These are phyloP conservation scores for Pygoscelis adeliae DNA, from an alignment of 2,113 vertebrate species.

Conservation along the genomic window DNA sequence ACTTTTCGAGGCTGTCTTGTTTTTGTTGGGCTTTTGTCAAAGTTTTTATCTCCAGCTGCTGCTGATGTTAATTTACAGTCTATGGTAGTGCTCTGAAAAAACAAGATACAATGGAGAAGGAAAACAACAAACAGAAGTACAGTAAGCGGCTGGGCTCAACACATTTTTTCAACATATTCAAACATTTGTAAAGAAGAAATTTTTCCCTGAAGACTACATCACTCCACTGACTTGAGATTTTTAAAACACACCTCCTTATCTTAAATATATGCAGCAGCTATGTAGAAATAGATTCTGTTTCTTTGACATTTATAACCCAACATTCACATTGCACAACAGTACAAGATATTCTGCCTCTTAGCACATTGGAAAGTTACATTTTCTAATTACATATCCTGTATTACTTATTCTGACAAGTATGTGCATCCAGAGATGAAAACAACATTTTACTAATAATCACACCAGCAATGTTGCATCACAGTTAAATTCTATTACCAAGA, in stretches of 20 bases:
- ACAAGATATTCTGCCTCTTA: background rate
- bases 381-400: background rate
- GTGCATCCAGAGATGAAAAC: background rate
- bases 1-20: conserved; percentile 90
- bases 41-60: conserved; percentile 83
- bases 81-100: conserved; percentile 75
- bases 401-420: background rate
- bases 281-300: background rate
- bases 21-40: conserved; percentile 96
- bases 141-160: background rate
- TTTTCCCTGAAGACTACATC: background rate
- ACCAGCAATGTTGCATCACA: background rate
- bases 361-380: background rate
- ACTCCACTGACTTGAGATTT: background rate
- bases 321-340: background rate
- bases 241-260: background rate
- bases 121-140: background rate
- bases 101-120: background rate
- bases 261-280: background rate
- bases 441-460: background rate
- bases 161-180: background rate
- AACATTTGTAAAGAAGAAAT: background rate
- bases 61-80: conserved; percentile 83
- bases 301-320: background rate
- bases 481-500: background rate